phyloP scores from a whole-genome alignment of 2,113 vertebrate species.

The Micronisus gabar region DNA sequence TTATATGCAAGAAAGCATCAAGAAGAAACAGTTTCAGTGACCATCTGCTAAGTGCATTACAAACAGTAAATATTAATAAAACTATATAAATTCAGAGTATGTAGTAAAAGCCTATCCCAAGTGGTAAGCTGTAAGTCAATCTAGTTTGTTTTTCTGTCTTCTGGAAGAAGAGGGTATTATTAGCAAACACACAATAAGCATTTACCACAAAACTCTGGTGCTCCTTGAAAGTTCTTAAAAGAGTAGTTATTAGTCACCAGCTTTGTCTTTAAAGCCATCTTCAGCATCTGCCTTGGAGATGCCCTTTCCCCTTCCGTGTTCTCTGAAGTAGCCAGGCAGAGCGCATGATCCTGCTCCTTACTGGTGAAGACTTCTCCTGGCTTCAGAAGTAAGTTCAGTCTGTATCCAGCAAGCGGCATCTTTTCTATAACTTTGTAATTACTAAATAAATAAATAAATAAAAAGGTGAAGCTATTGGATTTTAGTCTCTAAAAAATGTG shows the following conservation, averaged over 20 bases:
- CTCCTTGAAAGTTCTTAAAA: not conserved
- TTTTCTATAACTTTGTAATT: not conserved
- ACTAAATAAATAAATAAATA: not conserved
- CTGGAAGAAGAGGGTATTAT: not conserved
- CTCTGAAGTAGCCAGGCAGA: slow-evolving; percentile 53
- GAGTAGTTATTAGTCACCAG: not conserved
- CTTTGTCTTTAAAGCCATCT: not conserved
- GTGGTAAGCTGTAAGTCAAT: not conserved
- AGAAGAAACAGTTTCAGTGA: not conserved
- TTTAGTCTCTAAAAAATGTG: slow-evolving; percentile 36
- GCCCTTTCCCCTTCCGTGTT: slow-evolving; percentile 1
- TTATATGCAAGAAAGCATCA: not conserved
- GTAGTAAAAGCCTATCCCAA: not conserved
- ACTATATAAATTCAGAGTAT: not conserved
- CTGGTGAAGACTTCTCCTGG: slow-evolving; percentile 57
- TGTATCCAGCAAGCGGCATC: not conserved
- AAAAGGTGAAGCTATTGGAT: not conserved
- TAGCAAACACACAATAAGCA: not conserved
- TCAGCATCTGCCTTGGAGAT: slow-evolving; percentile 40
- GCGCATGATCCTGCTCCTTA: not conserved
- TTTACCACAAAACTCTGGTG: not conserved
- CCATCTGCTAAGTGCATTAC: not conserved
- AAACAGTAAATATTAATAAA: not conserved
- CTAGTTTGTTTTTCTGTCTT: not conserved
- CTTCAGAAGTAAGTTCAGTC: slow-evolving; percentile 59